Evolutionary conservation across 2,113 vertebrate species (phyloP).

Genomic region (Hippoglossus stenolepis): DNA sequence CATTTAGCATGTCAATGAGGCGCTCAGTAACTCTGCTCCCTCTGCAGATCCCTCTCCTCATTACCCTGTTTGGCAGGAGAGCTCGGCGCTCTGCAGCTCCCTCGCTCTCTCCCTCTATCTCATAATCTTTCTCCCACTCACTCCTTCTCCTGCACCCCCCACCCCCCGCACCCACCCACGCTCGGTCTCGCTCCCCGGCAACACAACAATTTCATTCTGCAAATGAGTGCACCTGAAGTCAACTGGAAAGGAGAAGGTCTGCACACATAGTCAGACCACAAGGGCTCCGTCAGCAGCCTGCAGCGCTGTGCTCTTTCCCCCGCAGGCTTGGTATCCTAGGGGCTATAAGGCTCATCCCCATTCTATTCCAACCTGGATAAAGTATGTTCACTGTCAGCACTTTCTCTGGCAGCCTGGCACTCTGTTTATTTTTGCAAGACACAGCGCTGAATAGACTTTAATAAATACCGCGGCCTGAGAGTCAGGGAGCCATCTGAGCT

Average conservation of each 20-base stretch:
- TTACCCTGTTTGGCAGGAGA: constrained; percentile 71
- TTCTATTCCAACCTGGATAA: constrained; percentile 79
- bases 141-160: neutral
- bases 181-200: constrained; percentile 23
- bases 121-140: constrained; percentile 36
- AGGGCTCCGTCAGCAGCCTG: constrained; percentile 40
- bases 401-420: constrained; percentile 79
- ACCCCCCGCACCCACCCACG: neutral
- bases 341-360: constrained; percentile 61
- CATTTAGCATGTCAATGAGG: constrained; percentile 73
- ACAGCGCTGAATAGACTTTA: constrained; percentile 81
- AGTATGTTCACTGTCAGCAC: constrained; percentile 83
- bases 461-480: constrained; percentile 80
- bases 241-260: constrained; percentile 71
- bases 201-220: constrained; percentile 67
- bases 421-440: constrained; percentile 84
- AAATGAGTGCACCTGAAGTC: constrained; percentile 79
- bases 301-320: neutral
- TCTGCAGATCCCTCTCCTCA: constrained; percentile 68
- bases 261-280: constrained; percentile 29
- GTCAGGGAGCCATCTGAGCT: constrained; percentile 79
- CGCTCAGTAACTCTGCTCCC: constrained; percentile 41
- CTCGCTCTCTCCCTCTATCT: constrained; percentile 48
- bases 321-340: constrained; percentile 49
- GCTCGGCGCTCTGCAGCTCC: constrained; percentile 44